Evolutionary conservation across 2,113 vertebrate species (phyloP).

Genomic region (Urocolius indicus): DNA sequence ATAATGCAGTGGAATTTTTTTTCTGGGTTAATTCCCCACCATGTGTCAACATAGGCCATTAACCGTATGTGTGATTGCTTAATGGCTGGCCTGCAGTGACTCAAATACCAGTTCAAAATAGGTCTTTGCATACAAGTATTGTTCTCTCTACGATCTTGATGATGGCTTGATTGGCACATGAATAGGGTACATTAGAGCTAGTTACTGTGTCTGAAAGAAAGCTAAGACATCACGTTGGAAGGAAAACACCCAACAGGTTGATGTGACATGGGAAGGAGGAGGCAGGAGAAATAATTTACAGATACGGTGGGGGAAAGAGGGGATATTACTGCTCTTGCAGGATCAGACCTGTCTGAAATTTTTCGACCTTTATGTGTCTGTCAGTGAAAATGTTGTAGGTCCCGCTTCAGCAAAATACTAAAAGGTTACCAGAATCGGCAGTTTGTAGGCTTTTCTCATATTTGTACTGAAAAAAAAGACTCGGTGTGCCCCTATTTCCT

Average conservation of each 20-base stretch:
- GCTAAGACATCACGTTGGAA: constrained; percentile 54
- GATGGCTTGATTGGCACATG: constrained; percentile 78
- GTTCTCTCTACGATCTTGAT: constrained; percentile 72
- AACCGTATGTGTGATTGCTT: constrained; percentile 68
- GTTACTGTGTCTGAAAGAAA: constrained; percentile 76
- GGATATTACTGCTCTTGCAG: background rate
- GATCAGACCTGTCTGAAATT: constrained; percentile 32
- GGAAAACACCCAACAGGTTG: background rate
- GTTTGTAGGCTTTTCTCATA: background rate
- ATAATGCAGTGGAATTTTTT: constrained; percentile 51
- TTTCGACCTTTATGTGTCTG: background rate
- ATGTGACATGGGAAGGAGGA: constrained; percentile 44
- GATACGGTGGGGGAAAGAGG: background rate
- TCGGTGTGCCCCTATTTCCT: background rate
- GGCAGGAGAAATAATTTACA: background rate
- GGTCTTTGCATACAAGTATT: constrained; percentile 70
- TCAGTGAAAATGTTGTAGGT: background rate
- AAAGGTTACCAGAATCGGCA: background rate
- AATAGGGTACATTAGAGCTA: constrained; percentile 76
- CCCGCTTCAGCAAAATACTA: background rate
- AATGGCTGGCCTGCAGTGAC: constrained; percentile 75
- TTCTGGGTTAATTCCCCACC: constrained; percentile 38
- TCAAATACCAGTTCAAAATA: constrained; percentile 72
- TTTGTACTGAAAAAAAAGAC: background rate
- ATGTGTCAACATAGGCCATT: constrained; percentile 48